Conservation (phyloP, 2,113 vertebrate species). For the Hymenochirus boettgeri region DNA sequence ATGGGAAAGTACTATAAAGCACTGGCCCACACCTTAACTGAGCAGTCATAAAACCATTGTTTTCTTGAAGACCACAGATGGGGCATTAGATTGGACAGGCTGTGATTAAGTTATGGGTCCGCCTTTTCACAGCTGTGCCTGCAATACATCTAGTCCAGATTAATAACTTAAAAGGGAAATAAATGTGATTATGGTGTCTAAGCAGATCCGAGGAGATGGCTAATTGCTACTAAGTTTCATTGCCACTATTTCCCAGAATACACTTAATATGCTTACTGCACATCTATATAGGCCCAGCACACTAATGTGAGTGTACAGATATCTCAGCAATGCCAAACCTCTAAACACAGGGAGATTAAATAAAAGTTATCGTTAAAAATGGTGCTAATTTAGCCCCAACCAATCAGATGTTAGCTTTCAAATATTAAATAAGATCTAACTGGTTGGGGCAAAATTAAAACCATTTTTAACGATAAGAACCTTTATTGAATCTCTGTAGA, state of each 20-base stretch:
- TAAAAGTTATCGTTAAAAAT: too few relatives aligned
- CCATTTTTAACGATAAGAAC: too few relatives aligned
- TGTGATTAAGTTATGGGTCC: constrained; percentile 29
- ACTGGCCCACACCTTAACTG: neutral
- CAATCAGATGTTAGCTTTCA: too few relatives aligned
- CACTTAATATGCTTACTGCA: constrained; percentile 2
- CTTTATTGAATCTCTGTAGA: too few relatives aligned
- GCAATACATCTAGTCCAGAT: constrained; percentile 24
- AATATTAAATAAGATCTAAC: too few relatives aligned
- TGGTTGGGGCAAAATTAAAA: too few relatives aligned
- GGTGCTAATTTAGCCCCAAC: too few relatives aligned
- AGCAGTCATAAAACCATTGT: constrained; percentile 27
- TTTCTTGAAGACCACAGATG: neutral
- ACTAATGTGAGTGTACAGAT: neutral
- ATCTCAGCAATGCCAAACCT: neutral
- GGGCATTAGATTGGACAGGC: neutral
- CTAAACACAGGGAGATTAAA: too few relatives aligned
- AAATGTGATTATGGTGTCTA: constrained; percentile 40
- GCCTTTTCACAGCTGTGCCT: constrained; percentile 31
- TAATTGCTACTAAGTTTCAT: constrained; percentile 29
- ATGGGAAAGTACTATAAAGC: neutral
- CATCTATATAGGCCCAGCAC: neutral
- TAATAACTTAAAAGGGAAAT: constrained; percentile 28
- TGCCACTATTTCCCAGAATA: constrained; percentile 16
- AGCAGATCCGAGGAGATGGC: constrained; percentile 18